Conservation (phyloP, 1,140 invertebrate genomes). For the Drosophila lacertosa region DNA sequence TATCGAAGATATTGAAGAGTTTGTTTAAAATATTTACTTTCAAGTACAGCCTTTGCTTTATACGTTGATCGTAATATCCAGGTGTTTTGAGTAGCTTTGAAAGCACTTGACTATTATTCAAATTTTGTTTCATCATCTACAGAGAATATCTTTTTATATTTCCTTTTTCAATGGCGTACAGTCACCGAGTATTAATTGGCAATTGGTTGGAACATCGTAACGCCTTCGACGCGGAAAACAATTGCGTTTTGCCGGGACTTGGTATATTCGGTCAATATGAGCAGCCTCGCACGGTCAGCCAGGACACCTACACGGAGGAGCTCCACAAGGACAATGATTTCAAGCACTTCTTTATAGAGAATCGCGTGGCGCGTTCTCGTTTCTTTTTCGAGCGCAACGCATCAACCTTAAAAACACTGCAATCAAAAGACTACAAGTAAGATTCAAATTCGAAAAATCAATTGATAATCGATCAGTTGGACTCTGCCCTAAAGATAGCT, state of each 20-base stretch:
- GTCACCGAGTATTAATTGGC: slow-evolving; percentile 51
- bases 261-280: slow-evolving; percentile 35
- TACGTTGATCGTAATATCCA: not conserved
- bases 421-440: too few relatives aligned
- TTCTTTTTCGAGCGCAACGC: slow-evolving; percentile 24
- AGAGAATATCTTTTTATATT: not conserved
- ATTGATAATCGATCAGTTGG: too few relatives aligned
- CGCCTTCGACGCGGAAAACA: slow-evolving; percentile 30
- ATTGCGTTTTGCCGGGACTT: slow-evolving; percentile 56
- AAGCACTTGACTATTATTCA: not conserved
- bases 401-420: slow-evolving; percentile 27
- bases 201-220: slow-evolving; percentile 65
- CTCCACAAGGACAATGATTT: not conserved
- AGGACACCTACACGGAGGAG: slow-evolving; percentile 39
- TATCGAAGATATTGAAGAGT: too few relatives aligned
- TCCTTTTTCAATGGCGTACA: slow-evolving; percentile 11
- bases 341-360: slow-evolving; percentile 8
- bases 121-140: not conserved
- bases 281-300: slow-evolving; percentile 38
- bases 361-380: slow-evolving; percentile 21
- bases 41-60: too few relatives aligned
- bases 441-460: too few relatives aligned
- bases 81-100: not conserved
- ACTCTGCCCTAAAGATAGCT: too few relatives aligned
- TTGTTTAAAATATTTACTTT: too few relatives aligned